Percentiles rank a stretch among this genome's conserved stretches.
phyloP scores from a whole-genome alignment of 2,113 vertebrate genomes.

The Lontra canadensis region DNA sequence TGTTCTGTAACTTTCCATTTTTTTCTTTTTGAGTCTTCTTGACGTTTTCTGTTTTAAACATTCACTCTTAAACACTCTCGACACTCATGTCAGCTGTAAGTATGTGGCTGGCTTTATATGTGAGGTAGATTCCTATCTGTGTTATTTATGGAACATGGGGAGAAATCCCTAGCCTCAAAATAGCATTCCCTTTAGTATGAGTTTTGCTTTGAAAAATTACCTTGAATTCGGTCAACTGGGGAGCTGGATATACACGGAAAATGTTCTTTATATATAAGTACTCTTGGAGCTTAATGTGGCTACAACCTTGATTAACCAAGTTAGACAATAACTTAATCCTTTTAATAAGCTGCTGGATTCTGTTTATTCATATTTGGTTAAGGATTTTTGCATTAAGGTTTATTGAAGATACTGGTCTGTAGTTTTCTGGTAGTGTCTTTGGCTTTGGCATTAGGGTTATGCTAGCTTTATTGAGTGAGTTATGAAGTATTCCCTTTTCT shows the following conservation, averaged over 20 bases:
- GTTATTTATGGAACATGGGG: neutral
- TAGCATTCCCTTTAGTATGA: neutral
- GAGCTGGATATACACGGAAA: neutral
- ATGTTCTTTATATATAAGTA: neutral
- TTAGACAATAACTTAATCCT: neutral
- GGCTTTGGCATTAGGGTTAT: neutral
- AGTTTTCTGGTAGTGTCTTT: neutral
- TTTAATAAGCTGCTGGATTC: neutral
- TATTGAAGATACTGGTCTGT: neutral
- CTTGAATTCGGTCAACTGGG: neutral
- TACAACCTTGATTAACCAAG: neutral
- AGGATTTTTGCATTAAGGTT: neutral
- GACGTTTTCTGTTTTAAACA: neutral
- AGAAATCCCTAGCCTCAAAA: neutral
- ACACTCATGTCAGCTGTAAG: neutral
- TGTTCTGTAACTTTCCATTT: slow-evolving; percentile 33
- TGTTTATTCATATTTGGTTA: neutral
- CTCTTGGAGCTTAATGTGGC: neutral
- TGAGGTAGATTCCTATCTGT: neutral
- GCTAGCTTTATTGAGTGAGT: neutral
- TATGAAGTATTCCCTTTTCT: neutral
- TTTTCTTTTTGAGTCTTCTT: neutral
- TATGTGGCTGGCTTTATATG: neutral
- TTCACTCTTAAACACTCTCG: neutral
- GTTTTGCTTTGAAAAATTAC: neutral